These are phyloP conservation scores for Tupiocoris notatus DNA, from an alignment of 2,888 invertebrate species.

Conservation along the genomic window DNA sequence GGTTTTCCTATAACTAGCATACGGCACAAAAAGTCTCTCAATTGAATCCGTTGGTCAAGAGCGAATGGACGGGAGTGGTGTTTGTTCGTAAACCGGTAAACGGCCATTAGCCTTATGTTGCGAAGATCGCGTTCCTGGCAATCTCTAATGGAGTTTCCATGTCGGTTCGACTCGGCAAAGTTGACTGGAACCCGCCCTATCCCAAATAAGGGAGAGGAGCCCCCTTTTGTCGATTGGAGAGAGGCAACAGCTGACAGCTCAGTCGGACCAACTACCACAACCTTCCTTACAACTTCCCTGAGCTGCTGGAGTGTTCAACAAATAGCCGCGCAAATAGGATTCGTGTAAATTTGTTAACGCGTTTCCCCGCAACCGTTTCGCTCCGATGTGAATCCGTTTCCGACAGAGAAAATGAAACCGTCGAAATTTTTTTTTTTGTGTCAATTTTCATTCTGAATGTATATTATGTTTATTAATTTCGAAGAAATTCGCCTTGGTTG, in stretches of 20 bases:
- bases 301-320: constrained; percentile 1
- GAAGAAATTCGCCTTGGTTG: too few species aligned
- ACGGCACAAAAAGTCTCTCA: too few species aligned
- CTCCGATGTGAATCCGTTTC: neutral
- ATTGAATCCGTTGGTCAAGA: too few species aligned
- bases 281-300: neutral
- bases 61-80: neutral
- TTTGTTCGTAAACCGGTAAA: neutral
- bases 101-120: constrained; percentile 4
- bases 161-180: constrained; percentile 8
- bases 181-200: neutral
- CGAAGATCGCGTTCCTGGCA: neutral
- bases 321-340: constrained; percentile 26
- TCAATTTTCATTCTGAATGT: too few species aligned
- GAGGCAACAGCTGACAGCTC: neutral
- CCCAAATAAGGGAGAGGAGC: neutral
- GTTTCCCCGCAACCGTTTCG: neutral
- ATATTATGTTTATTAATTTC: too few species aligned
- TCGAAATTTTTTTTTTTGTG: too few species aligned
- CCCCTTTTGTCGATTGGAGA: neutral
- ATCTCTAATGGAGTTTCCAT: constrained; percentile 15
- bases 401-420: too few species aligned
- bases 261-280: neutral
- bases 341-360: constrained; percentile 24
- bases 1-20: too few species aligned